Base-by-base conservation (phyloP, 2,888 invertebrate genomes). In the Gibbula magus region DNA sequence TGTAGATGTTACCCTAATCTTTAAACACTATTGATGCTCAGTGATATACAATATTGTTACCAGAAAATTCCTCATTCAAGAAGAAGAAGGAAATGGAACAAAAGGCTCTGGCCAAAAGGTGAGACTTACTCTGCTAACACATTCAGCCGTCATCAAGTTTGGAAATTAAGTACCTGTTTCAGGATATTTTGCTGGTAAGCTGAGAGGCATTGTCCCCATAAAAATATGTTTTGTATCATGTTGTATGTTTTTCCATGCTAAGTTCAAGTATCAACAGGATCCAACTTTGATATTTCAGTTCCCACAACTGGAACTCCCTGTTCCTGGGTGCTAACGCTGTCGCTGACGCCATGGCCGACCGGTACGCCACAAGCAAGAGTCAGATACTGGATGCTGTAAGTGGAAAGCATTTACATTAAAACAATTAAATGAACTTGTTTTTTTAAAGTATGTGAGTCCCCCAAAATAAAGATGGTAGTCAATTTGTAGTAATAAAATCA, bases 281-380 rank as follows among this genome's bases (percentile, higher is more conserved):
- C 10, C 20, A 32, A 13, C 20, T 20, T 77, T 16, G 32, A 32
- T 67, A 7, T 83, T 86, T 74, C 80, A 90, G 91, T 75, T 95
- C 96, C 0, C 96, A 97, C 92, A 99, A 98, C 92, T 99, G 99
- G 99, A 99, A 99, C 93, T 95, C 97, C 0, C 93, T 99, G 74
- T 99, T 99, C 92, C 94, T 99, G 85, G 98, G 98, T 0, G 95
- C 96, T 18, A 97, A 98, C 93, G 98, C 98, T 0, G 96, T 99
- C 0, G 98, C 98, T 0, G 97, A 98, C 89, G 95, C 97, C 0
- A 95, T 99, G 87, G 97, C 98, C 0, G 94, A 96, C 77, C 95
- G 95, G 85, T 97, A 97, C 89, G 95, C 95, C 82, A 96, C 96
- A 0, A 95, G 96, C 0, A 99, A 99, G 93, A 96, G 96, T 90